Base-by-base conservation (phyloP, 1,140 invertebrate genomes). In the Tetragonula clypearis region DNA sequence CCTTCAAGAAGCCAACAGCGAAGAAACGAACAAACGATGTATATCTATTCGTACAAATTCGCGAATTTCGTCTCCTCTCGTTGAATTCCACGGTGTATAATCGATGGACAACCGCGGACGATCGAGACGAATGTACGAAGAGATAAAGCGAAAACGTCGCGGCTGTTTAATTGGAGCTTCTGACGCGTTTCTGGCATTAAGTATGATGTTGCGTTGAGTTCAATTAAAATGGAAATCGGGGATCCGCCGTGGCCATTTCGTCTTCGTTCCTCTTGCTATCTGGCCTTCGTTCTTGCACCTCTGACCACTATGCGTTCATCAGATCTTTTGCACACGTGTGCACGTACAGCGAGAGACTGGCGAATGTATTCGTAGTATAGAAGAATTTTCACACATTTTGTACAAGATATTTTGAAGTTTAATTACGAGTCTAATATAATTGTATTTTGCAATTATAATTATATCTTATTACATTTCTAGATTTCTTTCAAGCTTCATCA, bases 161-260 rank as follows among this genome's bases (percentile, higher is more conserved):
- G 86, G 89, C 84, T 86, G 90, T 94, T 95, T 93, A 94, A 95
- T 94, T 94, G 90, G 92, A 93, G 90, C 91, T 92, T 90, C 90
- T 90, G 91, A 90, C 90, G 92, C 92, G 90, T 91, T 93, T 90
- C 92, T 93, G 92, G 92, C 92, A 92, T 94, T 94, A 94, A 94
- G 93, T 95, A 94, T 93, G 93, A 94, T 93, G 93, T 94, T 93
- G 92, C 93, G 92, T 93, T 92, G 93, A 93, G 92, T 95, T 94
- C 93, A 94, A 95, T 95, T 94, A 94, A 94, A 95, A 94, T 95
- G 93, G 93, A 95, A 94, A 94, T 94, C 91, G 92, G 88, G 89
- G 88, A 92, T 92, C 41, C 41, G 41, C 41, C 41, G 41, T 49
- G 41, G 87, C 35, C 58, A 62, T 68, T 26, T 21, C 8, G 0